Conservation (phyloP, 2,888 invertebrate genomes). For the Aromia moschata region DNA sequence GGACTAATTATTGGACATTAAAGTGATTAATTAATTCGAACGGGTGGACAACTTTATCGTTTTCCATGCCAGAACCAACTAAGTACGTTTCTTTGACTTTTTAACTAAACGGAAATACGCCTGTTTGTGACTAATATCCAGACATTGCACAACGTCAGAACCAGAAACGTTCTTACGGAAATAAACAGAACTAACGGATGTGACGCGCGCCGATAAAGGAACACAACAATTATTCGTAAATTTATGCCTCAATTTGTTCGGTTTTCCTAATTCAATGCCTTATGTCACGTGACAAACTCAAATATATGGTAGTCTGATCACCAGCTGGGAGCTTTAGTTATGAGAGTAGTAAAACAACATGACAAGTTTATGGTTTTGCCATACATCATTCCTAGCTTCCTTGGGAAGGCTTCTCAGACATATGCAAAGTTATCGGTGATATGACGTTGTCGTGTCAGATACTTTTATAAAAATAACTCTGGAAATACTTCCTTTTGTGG, state of each 20-base stretch:
- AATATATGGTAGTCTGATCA: slow-evolving; percentile 16
- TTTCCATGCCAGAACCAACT: too few species aligned
- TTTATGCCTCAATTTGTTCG: slow-evolving; percentile 29
- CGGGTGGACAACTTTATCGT: too few species aligned
- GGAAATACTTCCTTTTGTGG: background rate
- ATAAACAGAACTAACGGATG: slow-evolving; percentile 23
- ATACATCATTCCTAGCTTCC: background rate
- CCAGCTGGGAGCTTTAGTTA: slow-evolving; percentile 17
- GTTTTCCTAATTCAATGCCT: slow-evolving; percentile 25
- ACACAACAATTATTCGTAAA: slow-evolving; percentile 29
- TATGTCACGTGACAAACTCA: slow-evolving; percentile 21
- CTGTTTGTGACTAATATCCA: background rate
- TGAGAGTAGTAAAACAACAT: slow-evolving; percentile 17
- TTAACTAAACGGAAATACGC: background rate
- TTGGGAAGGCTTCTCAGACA: background rate
- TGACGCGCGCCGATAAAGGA: slow-evolving; percentile 27
- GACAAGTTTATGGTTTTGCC: slow-evolving; percentile 4
- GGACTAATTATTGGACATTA: too few species aligned
- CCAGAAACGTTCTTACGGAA: slow-evolving; percentile 29
- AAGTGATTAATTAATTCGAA: too few species aligned
- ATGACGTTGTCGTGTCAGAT: background rate
- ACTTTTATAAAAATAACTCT: background rate
- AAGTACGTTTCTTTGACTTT: too few species aligned
- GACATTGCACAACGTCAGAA: slow-evolving; percentile 4
- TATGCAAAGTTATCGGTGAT: background rate